phyloP scores from a whole-genome alignment of 2,113 vertebrate genomes.

The Zosterops hypoxanthus region DNA sequence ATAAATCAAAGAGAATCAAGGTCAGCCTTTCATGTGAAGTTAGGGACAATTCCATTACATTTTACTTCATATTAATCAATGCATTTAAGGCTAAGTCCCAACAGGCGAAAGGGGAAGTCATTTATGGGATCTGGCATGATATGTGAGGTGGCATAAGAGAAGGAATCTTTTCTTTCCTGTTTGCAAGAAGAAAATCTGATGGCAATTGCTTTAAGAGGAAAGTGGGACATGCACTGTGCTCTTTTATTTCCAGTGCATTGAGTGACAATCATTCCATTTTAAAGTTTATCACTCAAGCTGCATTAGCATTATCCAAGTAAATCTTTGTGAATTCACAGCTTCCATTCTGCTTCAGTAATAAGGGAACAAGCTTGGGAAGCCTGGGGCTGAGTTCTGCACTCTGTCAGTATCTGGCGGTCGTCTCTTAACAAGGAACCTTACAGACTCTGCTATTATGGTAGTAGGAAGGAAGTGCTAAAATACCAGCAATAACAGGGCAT shows the following conservation, averaged over 20 bases:
- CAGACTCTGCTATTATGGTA: constrained; percentile 40
- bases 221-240: not conserved
- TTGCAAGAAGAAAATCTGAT: constrained; percentile 8
- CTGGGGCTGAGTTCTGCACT: constrained; percentile 49
- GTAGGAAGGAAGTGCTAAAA: constrained; percentile 76
- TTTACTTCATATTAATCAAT: constrained; percentile 42
- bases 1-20: not conserved
- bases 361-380: constrained; percentile 26
- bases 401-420: constrained; percentile 60
- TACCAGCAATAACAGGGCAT: constrained; percentile 62
- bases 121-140: constrained; percentile 32
- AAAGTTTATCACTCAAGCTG: constrained; percentile 8
- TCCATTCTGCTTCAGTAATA: constrained; percentile 44
- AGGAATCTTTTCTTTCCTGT: constrained; percentile 39
- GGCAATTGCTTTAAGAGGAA: not conserved
- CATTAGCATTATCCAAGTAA: constrained; percentile 20
- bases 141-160: constrained; percentile 56
- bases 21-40: not conserved
- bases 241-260: not conserved
- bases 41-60: constrained; percentile 3
- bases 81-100: constrained; percentile 43
- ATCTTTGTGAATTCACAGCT: constrained; percentile 19
- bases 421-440: constrained; percentile 63
- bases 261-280: not conserved
- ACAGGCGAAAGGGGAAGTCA: constrained; percentile 43